phyloP scores from a whole-genome alignment of 2,797 vertebrate genomes.

The Stomatorhinus walkeri region DNA sequence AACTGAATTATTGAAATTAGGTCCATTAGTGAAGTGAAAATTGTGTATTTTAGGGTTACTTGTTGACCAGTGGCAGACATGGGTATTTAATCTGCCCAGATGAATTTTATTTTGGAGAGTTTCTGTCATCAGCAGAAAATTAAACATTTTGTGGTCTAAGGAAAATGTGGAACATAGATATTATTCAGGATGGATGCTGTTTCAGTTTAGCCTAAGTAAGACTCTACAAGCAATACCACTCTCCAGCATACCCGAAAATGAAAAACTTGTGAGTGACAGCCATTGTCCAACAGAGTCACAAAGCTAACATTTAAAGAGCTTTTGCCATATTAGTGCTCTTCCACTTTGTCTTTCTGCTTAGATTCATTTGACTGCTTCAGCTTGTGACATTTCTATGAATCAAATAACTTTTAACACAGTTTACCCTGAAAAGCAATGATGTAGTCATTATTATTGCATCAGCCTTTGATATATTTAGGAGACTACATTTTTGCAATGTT shows the following conservation, averaged over 20 bases:
- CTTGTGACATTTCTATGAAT: background rate
- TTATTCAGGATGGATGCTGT: background rate
- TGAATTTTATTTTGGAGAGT: background rate
- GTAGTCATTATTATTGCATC: background rate
- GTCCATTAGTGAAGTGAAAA: background rate
- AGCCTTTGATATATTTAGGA: background rate
- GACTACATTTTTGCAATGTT: background rate
- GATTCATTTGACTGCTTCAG: background rate
- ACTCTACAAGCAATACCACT: background rate
- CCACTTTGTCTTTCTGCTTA: background rate
- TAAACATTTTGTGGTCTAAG: background rate
- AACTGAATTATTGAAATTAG: background rate
- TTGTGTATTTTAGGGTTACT: background rate
- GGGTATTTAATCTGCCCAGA: background rate
- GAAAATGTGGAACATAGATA: background rate
- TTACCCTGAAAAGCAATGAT: background rate
- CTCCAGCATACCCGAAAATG: background rate
- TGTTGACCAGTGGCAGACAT: background rate
- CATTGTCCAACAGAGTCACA: background rate
- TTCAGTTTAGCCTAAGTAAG: background rate
- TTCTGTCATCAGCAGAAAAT: background rate
- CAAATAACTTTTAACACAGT: background rate
- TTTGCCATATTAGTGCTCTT: background rate
- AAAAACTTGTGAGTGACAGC: background rate
- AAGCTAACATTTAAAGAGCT: background rate